A percentile compares a stretch with the other conserved stretches of the same genome.
phyloP scores from a whole-genome alignment of 2,888 invertebrate genomes.

The Craniophora ligustri region DNA sequence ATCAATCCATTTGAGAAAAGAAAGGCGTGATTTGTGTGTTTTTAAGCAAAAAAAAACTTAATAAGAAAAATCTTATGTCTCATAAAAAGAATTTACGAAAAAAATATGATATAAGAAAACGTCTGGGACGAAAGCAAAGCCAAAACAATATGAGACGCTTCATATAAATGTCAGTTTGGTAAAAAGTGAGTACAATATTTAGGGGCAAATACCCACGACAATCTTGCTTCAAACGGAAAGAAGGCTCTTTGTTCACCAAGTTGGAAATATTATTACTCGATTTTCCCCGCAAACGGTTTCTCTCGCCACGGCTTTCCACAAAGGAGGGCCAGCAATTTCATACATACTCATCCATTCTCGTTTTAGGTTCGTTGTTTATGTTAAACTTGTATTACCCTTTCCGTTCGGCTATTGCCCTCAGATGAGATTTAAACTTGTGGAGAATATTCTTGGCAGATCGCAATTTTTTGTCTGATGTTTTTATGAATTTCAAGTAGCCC shows the following conservation, averaged over 20 bases:
- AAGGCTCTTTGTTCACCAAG: conserved; percentile 75
- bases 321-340: conserved; percentile 72
- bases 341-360: conserved; percentile 69
- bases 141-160: conserved; percentile 52
- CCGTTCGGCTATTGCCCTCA: conserved; percentile 65
- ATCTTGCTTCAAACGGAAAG: conserved; percentile 69
- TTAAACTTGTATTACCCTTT: conserved; percentile 69
- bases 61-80: conserved; percentile 29
- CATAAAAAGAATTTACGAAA: conserved; percentile 22
- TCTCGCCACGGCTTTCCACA: conserved; percentile 58
- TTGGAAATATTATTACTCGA: conserved; percentile 83
- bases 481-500: conserved; percentile 69
- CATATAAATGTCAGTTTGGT: conserved; percentile 59
- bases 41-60: conserved; percentile 21
- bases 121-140: conserved; percentile 25
- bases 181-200: conserved; percentile 64
- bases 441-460: conserved; percentile 60
- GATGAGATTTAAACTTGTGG: conserved; percentile 61
- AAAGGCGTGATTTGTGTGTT: too few species aligned
- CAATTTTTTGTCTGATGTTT: conserved; percentile 66
- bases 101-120: conserved; percentile 36
- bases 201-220: conserved; percentile 67
- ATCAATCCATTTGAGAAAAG: too few species aligned
- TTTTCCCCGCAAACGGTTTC: conserved; percentile 74
- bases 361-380: conserved; percentile 75